These are phyloP conservation scores for Psilopogon haemacephalus DNA, from an alignment of 2,113 vertebrate species.

Conservation along the genomic window DNA sequence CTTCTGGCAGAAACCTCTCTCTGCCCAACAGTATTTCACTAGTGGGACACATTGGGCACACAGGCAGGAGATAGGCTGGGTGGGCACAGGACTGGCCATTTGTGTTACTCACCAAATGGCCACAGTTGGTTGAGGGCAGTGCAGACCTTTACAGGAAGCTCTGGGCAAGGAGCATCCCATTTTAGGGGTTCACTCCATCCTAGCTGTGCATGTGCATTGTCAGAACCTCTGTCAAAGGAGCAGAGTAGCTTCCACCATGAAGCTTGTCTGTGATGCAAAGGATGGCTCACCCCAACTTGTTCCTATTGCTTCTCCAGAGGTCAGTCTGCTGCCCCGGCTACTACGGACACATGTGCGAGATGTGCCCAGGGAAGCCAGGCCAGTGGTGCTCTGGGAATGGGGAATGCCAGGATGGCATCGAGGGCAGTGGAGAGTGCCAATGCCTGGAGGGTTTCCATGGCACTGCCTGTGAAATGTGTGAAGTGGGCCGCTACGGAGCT, in stretches of 20 bases:
- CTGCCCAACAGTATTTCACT: not conserved
- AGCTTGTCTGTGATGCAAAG: not conserved
- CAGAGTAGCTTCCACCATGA: not conserved
- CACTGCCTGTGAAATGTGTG: constrained; percentile 92
- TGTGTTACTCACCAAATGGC: not conserved
- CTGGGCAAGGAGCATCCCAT: not conserved
- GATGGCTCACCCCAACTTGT: not conserved
- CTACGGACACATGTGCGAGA: constrained; percentile 88
- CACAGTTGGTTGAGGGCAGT: not conserved
- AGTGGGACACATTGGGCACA: not conserved
- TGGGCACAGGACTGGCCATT: not conserved
- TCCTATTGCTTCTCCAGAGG: constrained; percentile 72
- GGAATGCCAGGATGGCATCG: constrained; percentile 83
- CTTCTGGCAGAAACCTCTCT: not conserved
- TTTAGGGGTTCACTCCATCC: not conserved
- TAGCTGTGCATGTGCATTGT: rapidly evolving
- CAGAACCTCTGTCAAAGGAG: not conserved
- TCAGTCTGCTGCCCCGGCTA: constrained; percentile 88
- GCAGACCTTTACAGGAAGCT: not conserved
- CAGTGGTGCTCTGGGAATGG: constrained; percentile 88
- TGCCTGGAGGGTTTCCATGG: constrained; percentile 95
- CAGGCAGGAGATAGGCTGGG: not conserved
- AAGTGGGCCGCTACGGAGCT: constrained; percentile 87
- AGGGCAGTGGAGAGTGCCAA: constrained; percentile 87
- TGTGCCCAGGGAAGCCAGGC: constrained; percentile 85